Percentiles rank a stretch among this genome's conserved stretches.
Conservation (phyloP, 2,113 vertebrate genomes). For the western clawed frog (Xenopus tropicalis) region DNA sequence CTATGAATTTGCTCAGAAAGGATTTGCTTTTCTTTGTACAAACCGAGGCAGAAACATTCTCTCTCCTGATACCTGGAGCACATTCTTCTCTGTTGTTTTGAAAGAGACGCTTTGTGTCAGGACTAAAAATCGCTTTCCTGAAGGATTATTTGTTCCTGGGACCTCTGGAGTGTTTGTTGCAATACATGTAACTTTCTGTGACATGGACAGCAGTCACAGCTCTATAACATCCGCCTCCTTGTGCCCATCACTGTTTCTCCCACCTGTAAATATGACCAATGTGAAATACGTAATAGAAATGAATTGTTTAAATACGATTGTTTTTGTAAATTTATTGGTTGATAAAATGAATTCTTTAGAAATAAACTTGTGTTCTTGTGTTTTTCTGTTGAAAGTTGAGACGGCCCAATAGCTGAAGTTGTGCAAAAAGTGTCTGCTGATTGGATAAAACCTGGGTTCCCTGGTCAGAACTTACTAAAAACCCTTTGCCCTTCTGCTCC, state of each 20-base stretch:
- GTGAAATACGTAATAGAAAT: constrained; percentile 11
- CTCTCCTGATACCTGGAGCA: too few species aligned
- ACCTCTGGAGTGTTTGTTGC: neutral
- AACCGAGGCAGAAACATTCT: neutral
- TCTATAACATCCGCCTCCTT: neutral
- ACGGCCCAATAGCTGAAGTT: neutral
- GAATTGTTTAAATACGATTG: neutral
- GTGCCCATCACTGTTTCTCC: constrained; percentile 8
- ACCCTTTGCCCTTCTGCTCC: too few species aligned
- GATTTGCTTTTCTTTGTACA: neutral
- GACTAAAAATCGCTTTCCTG: neutral
- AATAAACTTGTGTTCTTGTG: neutral
- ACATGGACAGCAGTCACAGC: too few species aligned
- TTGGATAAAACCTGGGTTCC: too few species aligned
- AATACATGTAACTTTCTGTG: too few species aligned
- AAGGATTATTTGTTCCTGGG: neutral
- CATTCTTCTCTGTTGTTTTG: too few species aligned
- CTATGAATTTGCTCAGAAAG: neutral
- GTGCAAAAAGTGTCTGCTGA: too few species aligned
- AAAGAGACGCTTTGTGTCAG: constrained; percentile 13
- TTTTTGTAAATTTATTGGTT: constrained; percentile 20
- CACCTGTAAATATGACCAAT: constrained; percentile 20
- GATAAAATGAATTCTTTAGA: constrained; percentile 19
- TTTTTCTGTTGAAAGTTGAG: constrained; percentile 8
- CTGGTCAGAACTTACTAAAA: too few species aligned